A percentile compares a stretch with the other conserved stretches of the same genome.
Conservation (phyloP, 1,140 invertebrate genomes). For the Pantala flavescens region DNA sequence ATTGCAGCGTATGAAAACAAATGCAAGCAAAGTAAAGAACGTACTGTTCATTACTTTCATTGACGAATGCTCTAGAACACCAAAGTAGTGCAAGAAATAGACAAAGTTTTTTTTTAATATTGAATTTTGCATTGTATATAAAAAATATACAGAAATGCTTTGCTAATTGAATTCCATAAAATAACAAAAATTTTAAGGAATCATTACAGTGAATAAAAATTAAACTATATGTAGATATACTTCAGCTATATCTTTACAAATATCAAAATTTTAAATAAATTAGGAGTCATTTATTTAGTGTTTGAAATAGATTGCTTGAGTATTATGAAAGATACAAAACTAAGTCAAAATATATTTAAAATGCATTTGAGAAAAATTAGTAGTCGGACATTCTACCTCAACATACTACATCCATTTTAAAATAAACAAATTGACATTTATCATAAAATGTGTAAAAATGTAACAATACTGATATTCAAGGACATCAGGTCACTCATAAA, state of each 20-base stretch:
- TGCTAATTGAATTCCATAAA: not conserved
- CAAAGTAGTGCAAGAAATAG: not conserved
- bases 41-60: not conserved
- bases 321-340: too few species aligned
- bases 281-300: too few species aligned
- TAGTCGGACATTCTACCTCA: not conserved
- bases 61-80: not conserved
- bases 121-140: not conserved
- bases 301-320: too few species aligned
- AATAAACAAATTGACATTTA: not conserved
- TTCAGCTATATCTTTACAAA: too few species aligned
- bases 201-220: not conserved
- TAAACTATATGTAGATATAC: not conserved
- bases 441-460: constrained; percentile 5
- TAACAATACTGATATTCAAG: constrained; percentile 7
- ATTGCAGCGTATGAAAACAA: too few species aligned
- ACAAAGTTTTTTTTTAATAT: not conserved
- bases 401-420: not conserved
- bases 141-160: not conserved
- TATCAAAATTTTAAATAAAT: too few species aligned
- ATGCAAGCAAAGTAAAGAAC: not conserved
- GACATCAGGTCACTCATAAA: constrained; percentile 9
- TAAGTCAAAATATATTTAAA: not conserved
- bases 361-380: not conserved
- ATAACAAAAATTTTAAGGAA: not conserved